Percentiles rank a stretch among this genome's conserved stretches.
Evolutionary conservation across 2,888 invertebrate genomes (phyloP).

Genomic region (Nezara viridula): DNA sequence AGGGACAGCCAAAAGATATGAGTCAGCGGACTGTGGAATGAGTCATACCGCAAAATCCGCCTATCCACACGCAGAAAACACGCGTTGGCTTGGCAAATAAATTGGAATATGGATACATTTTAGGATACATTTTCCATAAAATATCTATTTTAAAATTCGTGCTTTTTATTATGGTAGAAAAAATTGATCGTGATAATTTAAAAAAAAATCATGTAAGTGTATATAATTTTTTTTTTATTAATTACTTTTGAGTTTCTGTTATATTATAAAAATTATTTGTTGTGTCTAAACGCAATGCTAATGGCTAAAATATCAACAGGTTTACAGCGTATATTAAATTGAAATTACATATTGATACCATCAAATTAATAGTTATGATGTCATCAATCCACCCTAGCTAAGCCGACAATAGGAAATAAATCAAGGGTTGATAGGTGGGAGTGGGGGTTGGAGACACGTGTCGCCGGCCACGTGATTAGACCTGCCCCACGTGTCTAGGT

Average conservation of each 20-base stretch:
- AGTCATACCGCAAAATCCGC: not conserved
- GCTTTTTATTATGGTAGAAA: no score
- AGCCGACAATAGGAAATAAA: slow-evolving; percentile 5
- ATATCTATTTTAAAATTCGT: no score
- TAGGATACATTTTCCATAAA: no score
- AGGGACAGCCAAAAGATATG: not conserved
- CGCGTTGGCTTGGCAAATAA: not conserved
- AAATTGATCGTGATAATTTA: no score
- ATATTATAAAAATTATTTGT: no score
- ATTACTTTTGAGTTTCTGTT: no score
- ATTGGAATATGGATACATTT: not conserved
- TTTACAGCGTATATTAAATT: no score
- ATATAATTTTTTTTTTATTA: no score
- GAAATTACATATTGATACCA: not conserved
- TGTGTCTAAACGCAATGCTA: no score
- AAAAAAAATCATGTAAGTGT: no score
- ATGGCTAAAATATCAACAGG: no score
- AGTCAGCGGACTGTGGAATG: slow-evolving; percentile 34
- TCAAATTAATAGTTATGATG: not conserved
- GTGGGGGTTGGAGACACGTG: slow-evolving; percentile 25
- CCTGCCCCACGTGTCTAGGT: slow-evolving; percentile 53
- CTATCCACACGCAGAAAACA: not conserved
- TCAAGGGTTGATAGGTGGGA: not conserved
- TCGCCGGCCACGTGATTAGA: slow-evolving; percentile 23
- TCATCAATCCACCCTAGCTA: not conserved